Base-by-base conservation (phyloP, 2,113 vertebrate species). In the Rattus rattus region DNA sequence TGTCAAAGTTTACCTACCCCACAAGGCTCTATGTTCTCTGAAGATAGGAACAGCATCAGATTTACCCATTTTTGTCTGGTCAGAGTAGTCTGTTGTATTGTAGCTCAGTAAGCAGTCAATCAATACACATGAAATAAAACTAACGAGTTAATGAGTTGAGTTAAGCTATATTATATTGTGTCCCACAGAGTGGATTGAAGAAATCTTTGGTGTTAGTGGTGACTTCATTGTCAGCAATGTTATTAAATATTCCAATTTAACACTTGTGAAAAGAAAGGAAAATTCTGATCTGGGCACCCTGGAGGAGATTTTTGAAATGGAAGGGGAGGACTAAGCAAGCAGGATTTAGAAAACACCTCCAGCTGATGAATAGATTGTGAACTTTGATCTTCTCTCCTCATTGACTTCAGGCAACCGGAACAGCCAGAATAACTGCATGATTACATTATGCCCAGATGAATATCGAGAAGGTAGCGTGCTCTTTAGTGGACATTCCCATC, bases 231-330 rank as follows among this genome's bases (percentile, higher is more conserved):
- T 87, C n/a, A 94, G 22, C 54, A 94, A 63, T 86, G 20, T 81
- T 86, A 91, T 70, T 81, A 87, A 93, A 95, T 89, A 87, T 63
- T 95, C 19, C 43, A 96, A 52, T 72, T 49, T 72, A 14, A 61
- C 24, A 47, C 61, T 89, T 72, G 39, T 89, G 76, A 81, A 94
- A 88, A 72, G 56, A 70, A 88, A 59, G 85, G 16, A 89, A 88
- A 89, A 39, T 81, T 73, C 28, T 47, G 77, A 61, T 81, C 65
- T 49, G 72, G 69, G 33, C 67, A 90, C 7, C 47, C 19, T 81
- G 54, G 33, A 88, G 54, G 63, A 81, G 10, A n/a, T 17, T 83
- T 94, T 89, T 2, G 6, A 83, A 94, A 52, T 61, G 56, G 69
- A 63, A 39, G 13, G 12, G 16, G 39, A 61, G 17, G 33, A 43